Conservation (phyloP, 2,888 invertebrate species). For the Cephus sareptanus region DNA sequence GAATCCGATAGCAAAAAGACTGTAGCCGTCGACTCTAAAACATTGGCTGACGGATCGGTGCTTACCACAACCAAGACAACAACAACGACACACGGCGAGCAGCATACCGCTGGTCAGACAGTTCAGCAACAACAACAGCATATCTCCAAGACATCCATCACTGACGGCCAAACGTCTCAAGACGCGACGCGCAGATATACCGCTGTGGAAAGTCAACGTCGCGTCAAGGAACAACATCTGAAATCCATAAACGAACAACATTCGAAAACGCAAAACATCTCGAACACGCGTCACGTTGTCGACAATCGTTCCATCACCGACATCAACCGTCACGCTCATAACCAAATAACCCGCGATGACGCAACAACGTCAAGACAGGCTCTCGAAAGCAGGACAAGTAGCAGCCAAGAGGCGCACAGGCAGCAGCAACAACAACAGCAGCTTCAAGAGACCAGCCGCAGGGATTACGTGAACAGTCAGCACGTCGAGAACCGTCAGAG, state of each 20-base stretch:
- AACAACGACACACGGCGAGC: conserved; percentile 60
- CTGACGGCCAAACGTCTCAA: conserved; percentile 2
- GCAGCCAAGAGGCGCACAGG: conserved; percentile 26
- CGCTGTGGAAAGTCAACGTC: conserved; percentile 29
- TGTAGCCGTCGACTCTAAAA: conserved; percentile 62
- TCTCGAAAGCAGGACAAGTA: conserved; percentile 30
- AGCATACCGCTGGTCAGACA: conserved; percentile 52
- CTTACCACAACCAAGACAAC: conserved; percentile 69
- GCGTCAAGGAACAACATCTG: conserved; percentile 29
- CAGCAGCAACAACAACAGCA: conserved; percentile 15
- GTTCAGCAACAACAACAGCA: conserved; percentile 19
- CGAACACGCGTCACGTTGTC: conserved; percentile 29
- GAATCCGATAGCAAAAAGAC: conserved; percentile 20
- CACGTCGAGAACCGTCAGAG: conserved; percentile 42
- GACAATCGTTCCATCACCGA: conserved; percentile 34
- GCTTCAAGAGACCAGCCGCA: conserved; percentile 40
- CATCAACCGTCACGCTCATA: conserved; percentile 21
- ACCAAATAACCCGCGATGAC: conserved; percentile 27
- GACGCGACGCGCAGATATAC: conserved; percentile 12
- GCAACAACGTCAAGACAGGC: conserved; percentile 30
- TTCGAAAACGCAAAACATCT: conserved; percentile 21
- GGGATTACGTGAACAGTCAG: conserved; percentile 53
- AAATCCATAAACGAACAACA: conserved; percentile 28
- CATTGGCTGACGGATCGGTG: conserved; percentile 68
- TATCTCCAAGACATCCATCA: neutral